Evolutionary conservation across 2,797 vertebrate genomes (phyloP), one percentile per base, ranked within the genome.

Genomic region (Pseudotriccus pelzelni): DNA sequence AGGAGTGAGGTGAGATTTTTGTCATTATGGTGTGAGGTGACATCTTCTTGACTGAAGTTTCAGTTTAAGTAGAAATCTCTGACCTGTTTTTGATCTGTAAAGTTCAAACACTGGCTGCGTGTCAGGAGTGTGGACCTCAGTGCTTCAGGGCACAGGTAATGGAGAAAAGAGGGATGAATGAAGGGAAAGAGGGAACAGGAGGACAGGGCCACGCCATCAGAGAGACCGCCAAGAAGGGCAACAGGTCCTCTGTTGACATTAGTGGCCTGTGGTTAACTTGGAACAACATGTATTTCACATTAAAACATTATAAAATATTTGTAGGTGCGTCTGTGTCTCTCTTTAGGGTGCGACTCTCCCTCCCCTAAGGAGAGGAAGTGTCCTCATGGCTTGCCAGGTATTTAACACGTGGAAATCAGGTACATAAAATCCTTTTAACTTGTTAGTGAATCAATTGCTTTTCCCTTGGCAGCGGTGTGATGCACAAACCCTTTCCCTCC

Each of bases 391-490:
- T 39, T 88, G 27, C 46, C 76, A 90, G 87, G 91, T 95, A 83
- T 96, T 92, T 88, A 92, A 72, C 60, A 39, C 1, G 1, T 81
- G 81, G 74, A 88, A 67, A 53, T 68, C 28, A 73, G 47, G 87
- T 92, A 80, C 89, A 87, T 44, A 80, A 95, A 96, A 95, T 83
- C 92, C 84, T 91, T 94, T 95, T 94, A 91, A 37, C 82, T 72
- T 84, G 93, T 84, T 94, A 91, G 77, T 8, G 80, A 95, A 93
- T 89, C 92, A 87, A 25, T 85, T 74, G 50, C 21, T 8, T 74
- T 68, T 92, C 93, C 89, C 90, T 39, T 37, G 82, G 84, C 2
- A 15, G 20, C 1, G 25, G 32, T 55, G 59, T 14, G 91, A 78
- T 84, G 82, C 55, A 39, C 80, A 83, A 83, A 74, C 7, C 46